A percentile compares a stretch with the other conserved stretches of the same genome.
Conservation (phyloP, 1,140 invertebrate species). For the Neodiprion pinetum region DNA sequence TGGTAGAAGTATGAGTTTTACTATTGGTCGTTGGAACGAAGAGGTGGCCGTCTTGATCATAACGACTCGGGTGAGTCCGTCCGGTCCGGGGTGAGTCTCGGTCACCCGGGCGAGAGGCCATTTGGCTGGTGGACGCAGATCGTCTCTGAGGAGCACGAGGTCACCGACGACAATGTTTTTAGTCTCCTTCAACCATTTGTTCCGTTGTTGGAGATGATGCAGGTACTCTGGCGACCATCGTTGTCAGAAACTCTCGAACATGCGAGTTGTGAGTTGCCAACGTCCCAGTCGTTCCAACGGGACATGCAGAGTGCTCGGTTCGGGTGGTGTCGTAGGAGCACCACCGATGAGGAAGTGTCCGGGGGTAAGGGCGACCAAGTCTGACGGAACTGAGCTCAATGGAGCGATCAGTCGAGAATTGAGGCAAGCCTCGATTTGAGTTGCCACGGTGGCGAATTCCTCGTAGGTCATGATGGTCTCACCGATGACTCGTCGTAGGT, state of each 20-base stretch:
- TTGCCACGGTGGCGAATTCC: slow-evolving; percentile 29
- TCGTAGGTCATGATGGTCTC: slow-evolving; percentile 21
- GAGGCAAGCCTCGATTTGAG: slow-evolving; percentile 33
- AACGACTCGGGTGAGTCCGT: slow-evolving; percentile 23
- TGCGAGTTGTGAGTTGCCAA: slow-evolving; percentile 28
- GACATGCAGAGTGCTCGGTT: slow-evolving; percentile 1
- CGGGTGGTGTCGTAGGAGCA: slow-evolving; percentile 12
- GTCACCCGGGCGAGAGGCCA: slow-evolving; percentile 32
- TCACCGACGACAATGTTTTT: slow-evolving; percentile 9
- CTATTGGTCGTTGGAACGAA: slow-evolving; percentile 12
- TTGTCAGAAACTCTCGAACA: slow-evolving; percentile 34
- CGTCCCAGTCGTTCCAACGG: slow-evolving; percentile 13
- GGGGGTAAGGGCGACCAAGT: slow-evolving; percentile 16
- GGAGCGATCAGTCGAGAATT: slow-evolving; percentile 33
- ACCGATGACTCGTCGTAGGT: slow-evolving; percentile 23
- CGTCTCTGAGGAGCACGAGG: slow-evolving; percentile 31
- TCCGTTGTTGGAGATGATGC: slow-evolving; percentile 23
- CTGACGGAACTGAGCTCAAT: slow-evolving; percentile 17
- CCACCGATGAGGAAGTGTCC: slow-evolving; percentile 20
- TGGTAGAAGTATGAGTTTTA: slow-evolving; percentile 4
- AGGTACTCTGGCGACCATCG: slow-evolving; percentile 34
- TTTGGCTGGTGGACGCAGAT: slow-evolving; percentile 21
- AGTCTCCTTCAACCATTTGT: slow-evolving; percentile 19
- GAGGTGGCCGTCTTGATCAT: slow-evolving; percentile 20
- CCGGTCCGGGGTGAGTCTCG: slow-evolving; percentile 29